A percentile compares a stretch with the other conserved stretches of the same genome.
phyloP scores from a whole-genome alignment of 1,140 invertebrate genomes.

The Papilio dardanus region DNA sequence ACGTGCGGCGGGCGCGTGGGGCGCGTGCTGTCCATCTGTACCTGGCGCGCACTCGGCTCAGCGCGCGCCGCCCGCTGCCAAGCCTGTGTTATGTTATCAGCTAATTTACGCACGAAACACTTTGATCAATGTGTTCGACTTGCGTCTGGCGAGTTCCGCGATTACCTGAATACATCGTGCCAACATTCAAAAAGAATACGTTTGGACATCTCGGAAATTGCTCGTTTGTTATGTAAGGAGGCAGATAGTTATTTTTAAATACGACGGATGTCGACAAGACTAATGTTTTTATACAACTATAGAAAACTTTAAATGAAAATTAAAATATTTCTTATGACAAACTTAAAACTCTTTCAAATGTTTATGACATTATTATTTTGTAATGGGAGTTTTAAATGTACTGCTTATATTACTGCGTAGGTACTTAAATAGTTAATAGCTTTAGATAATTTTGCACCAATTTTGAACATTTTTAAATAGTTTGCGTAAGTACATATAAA shows the following conservation, averaged over 20 bases:
- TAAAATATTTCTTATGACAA: too few relatives aligned
- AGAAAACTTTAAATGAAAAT: neutral
- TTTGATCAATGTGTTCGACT: conserved; percentile 45
- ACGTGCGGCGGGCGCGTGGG: conserved; percentile 61
- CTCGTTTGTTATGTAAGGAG: conserved; percentile 52
- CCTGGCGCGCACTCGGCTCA: conserved; percentile 53
- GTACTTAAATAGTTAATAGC: too few relatives aligned
- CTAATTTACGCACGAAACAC: conserved; percentile 49
- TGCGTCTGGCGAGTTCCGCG: conserved; percentile 41
- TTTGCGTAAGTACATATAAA: conserved; percentile 40
- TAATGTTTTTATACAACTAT: conserved; percentile 45
- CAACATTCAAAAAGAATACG: conserved; percentile 55
- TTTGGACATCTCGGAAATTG: conserved; percentile 59
- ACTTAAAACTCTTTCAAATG: too few relatives aligned
- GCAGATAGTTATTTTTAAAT: conserved; percentile 67
- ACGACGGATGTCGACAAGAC: conserved; percentile 46
- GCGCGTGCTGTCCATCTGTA: conserved; percentile 59
- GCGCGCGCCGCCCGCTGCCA: conserved; percentile 54
- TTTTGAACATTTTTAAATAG: conserved; percentile 29
- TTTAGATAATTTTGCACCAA: neutral
- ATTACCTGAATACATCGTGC: conserved; percentile 53
- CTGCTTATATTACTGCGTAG: too few relatives aligned
- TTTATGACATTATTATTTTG: too few relatives aligned
- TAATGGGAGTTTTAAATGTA: too few relatives aligned
- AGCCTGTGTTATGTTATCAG: conserved; percentile 57